Evolutionary conservation across 1,140 invertebrate species (phyloP), one percentile per base, ranked within the genome.

Genomic region (Panulirus ornatus): DNA sequence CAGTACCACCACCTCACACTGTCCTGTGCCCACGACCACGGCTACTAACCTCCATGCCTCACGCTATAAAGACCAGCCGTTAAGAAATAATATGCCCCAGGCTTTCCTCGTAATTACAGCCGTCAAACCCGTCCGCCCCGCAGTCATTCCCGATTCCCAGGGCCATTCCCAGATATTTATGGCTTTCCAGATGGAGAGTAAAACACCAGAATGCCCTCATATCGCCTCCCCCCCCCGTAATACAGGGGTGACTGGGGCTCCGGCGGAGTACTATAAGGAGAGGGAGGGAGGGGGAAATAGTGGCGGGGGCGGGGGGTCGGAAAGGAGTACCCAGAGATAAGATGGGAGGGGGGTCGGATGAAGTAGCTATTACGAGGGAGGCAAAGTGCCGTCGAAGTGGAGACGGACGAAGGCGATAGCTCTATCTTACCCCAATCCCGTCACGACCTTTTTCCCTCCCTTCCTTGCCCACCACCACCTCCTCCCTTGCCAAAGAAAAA

Each of bases 61-160:
- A 47, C n/a, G 58, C 58, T 30, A 66, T 66, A 66, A 66, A 66
- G 58, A 66, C 58, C 58, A 3, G 30, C 22, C 58, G 30, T 66
- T 66, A 66, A 66, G 30, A 66, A 30, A 66, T 66, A 66, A 66
- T 66, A 66, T 66, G 22, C 58, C n/a, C n/a, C 3, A 27, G 58
- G 58, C 58, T 66, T 66, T 66, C 58, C 11, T 66, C 58, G 30
- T 66, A 30, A 66, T 66, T 66, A 66, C 58, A 27, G 58, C 58
- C 58, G 58, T 66, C 58, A 66, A 66, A 66, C 58, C 58, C n/a
- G 58, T 66, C 58, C 58, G 58, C 11, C n/a, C 58, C 22, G 58
- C 58, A 66, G 58, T 30, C 58, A 66, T 66, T 66, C 58, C 58
- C 58, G 58, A 66, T 66, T 66, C 58, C 58, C 58, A 66, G 58